Conservation (phyloP, 2,113 vertebrate genomes). For the Nyctereutes procyonoides region DNA sequence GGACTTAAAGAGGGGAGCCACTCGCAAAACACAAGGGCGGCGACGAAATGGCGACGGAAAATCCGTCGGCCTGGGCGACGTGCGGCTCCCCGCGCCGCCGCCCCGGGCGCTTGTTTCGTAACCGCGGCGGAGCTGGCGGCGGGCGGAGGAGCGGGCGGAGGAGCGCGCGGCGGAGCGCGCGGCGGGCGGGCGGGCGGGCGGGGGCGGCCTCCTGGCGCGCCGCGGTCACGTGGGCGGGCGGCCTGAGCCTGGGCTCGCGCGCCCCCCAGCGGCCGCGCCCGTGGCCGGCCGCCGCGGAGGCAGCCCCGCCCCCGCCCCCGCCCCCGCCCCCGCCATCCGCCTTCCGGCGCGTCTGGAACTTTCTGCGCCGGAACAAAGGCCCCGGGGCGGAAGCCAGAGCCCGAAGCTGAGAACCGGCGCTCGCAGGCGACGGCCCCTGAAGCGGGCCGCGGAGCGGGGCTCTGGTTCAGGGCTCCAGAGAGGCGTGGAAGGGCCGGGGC, state of each 20-base stretch:
- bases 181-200: too few relatives aligned
- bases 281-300: accelerated
- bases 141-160: not conserved
- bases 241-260: not conserved
- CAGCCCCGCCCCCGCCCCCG: not conserved
- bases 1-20: not conserved
- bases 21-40: not conserved
- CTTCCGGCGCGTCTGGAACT: not conserved
- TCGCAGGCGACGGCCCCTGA: not conserved
- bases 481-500: accelerated
- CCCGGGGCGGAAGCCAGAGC: not conserved
- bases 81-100: accelerated
- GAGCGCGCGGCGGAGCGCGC: too few relatives aligned
- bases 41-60: not conserved
- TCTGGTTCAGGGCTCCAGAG: not conserved
- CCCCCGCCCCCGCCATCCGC: not conserved
- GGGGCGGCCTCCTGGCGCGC: not conserved
- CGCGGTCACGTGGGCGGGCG: accelerated
- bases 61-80: accelerated
- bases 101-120: accelerated
- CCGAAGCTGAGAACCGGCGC: accelerated
- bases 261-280: not conserved
- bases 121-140: accelerated
- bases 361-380: not conserved
- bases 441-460: not conserved